Evolutionary conservation across 2,113 vertebrate genomes (phyloP).

Genomic region (Pedetes capensis): DNA sequence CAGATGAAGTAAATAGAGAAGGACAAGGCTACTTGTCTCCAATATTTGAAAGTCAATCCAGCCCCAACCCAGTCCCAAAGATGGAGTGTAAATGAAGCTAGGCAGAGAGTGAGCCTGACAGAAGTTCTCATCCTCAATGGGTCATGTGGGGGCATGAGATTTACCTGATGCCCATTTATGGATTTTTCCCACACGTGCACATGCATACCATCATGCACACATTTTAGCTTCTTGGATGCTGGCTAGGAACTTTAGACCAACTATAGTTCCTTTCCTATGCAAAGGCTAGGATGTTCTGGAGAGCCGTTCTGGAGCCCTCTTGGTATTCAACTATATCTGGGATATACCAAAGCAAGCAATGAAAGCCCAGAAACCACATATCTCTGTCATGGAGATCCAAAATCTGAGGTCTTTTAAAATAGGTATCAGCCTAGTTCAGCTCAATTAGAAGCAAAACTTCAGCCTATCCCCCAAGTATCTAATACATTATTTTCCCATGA

Average conservation of each 20-base stretch:
- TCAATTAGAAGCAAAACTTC: slow-evolving; percentile 3
- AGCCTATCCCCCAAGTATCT: neutral
- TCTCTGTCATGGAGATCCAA: neutral
- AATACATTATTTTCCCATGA: neutral
- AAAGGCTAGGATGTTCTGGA: neutral
- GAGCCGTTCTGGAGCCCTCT: neutral
- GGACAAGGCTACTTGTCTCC: neutral
- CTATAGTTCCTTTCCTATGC: neutral
- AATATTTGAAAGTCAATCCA: neutral
- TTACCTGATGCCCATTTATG: neutral
- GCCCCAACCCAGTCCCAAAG: neutral
- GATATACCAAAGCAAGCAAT: neutral
- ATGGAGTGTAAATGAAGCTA: neutral
- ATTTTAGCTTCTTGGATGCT: neutral
- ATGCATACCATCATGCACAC: neutral
- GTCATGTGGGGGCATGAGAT: neutral
- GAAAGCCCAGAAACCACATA: neutral
- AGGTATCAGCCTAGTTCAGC: neutral
- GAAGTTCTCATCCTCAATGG: neutral
- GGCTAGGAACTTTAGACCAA: neutral
- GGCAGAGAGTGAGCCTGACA: neutral
- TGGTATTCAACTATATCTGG: neutral
- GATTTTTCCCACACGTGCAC: neutral
- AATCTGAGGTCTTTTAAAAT: neutral
- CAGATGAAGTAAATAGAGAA: neutral